A percentile compares a stretch with the other conserved stretches of the same genome.
These are phyloP conservation scores for Piezodorus guildinii DNA, from an alignment of 1,140 invertebrate species.

Conservation along the genomic window DNA sequence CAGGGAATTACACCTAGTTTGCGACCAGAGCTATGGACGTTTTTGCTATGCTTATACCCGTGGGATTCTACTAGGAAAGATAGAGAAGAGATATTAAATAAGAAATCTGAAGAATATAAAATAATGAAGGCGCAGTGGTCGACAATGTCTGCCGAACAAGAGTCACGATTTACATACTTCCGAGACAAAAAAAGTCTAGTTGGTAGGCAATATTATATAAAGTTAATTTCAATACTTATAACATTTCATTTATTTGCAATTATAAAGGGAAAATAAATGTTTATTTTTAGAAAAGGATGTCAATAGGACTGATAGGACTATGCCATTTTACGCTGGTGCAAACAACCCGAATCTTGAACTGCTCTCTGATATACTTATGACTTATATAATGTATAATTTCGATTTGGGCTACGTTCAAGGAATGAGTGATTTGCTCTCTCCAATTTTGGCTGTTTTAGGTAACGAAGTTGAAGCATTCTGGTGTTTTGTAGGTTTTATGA, in stretches of 20 bases:
- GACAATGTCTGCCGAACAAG: constrained; percentile 75
- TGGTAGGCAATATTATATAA: constrained; percentile 39
- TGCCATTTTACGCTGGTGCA: constrained; percentile 83
- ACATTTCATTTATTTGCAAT: not conserved
- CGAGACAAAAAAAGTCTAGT: constrained; percentile 87
- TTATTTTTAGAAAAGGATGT: constrained; percentile 83
- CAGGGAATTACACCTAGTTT: constrained; percentile 58
- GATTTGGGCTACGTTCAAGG: constrained; percentile 92
- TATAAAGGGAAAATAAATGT: not conserved
- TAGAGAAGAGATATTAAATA: constrained; percentile 51
- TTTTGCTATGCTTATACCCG: constrained; percentile 76
- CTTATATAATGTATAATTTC: constrained; percentile 99
- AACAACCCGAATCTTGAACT: constrained; percentile 77
- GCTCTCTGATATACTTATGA: constrained; percentile 90
- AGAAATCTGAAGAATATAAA: constrained; percentile 79
- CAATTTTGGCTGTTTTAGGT: constrained; percentile 79
- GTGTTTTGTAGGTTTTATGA: constrained; percentile 99
- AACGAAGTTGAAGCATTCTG: constrained; percentile 96
- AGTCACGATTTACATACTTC: constrained; percentile 76
- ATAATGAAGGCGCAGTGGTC: constrained; percentile 96
- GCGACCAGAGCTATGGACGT: constrained; percentile 87
- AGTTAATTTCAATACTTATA: constrained; percentile 13
- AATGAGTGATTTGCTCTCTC: constrained; percentile 94
- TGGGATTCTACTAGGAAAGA: constrained; percentile 70
- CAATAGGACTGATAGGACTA: constrained; percentile 83